Percentiles rank a stretch among this genome's conserved stretches.
These are phyloP conservation scores for Porites evermanni DNA, from an alignment of 92 coral and sea anemone species.

Conservation along the genomic window DNA sequence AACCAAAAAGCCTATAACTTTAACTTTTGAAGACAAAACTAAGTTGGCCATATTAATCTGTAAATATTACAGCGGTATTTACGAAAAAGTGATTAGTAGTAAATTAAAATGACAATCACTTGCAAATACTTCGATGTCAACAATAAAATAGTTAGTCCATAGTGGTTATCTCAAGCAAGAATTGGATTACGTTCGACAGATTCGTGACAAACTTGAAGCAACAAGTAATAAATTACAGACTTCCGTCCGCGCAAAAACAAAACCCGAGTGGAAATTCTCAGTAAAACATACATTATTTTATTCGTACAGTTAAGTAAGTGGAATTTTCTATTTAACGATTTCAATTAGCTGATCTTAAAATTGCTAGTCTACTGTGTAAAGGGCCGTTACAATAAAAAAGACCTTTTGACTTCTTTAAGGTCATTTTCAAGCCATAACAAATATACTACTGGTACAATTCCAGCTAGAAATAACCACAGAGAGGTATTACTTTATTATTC, in stretches of 20 bases:
- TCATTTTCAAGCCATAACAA: too few relatives aligned
- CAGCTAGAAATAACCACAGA: too few relatives aligned
- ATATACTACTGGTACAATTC: too few relatives aligned
- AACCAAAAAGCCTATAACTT: neutral
- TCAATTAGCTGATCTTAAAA: too few relatives aligned
- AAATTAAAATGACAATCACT: neutral
- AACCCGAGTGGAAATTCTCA: neutral
- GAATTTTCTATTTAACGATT: too few relatives aligned
- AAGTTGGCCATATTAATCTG: neutral
- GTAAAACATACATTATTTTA: too few relatives aligned
- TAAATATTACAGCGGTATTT: neutral
- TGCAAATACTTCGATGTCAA: neutral
- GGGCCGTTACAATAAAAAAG: too few relatives aligned
- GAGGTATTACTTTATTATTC: too few relatives aligned
- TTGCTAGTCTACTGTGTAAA: too few relatives aligned
- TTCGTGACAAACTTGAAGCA: neutral
- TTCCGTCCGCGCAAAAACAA: neutral
- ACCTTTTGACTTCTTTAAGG: too few relatives aligned
- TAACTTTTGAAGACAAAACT: neutral
- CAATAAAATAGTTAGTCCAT: neutral
- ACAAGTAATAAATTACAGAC: neutral
- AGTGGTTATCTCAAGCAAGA: neutral
- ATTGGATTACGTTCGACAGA: neutral
- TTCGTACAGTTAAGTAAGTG: too few relatives aligned
- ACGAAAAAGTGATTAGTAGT: neutral